A percentile compares a stretch with the other conserved stretches of the same genome.
These are phyloP conservation scores for Buceros bicornis DNA, from an alignment of 2,797 vertebrate species.

Conservation along the genomic window DNA sequence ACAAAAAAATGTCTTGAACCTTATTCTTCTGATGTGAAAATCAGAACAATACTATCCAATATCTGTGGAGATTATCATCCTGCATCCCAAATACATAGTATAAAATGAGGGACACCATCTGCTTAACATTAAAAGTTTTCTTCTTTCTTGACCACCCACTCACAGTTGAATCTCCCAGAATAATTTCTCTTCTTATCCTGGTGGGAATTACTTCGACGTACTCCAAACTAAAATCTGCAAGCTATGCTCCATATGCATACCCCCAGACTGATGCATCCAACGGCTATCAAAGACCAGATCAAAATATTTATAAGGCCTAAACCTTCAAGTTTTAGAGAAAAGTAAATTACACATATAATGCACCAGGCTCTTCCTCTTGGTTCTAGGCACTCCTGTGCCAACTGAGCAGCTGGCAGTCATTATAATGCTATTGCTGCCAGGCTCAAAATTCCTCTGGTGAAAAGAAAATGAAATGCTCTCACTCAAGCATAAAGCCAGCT, in stretches of 20 bases:
- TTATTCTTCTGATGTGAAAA: not conserved
- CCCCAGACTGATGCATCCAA: constrained; percentile 10
- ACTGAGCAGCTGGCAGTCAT: constrained; percentile 63
- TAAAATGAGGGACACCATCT: constrained; percentile 29
- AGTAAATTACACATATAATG: constrained; percentile 2
- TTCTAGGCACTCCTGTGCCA: constrained; percentile 18
- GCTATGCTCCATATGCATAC: not conserved
- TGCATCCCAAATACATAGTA: not conserved
- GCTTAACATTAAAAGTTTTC: constrained; percentile 4
- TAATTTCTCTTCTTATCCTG: not conserved
- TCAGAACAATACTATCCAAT: not conserved
- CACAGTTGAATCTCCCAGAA: not conserved
- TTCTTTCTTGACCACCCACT: constrained; percentile 46
- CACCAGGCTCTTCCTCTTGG: constrained; percentile 1
- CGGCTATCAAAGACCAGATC: constrained; percentile 14
- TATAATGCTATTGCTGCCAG: constrained; percentile 26
- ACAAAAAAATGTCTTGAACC: not conserved
- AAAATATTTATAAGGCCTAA: constrained; percentile 48
- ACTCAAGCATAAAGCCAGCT: constrained; percentile 39
- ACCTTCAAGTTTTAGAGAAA: constrained; percentile 2
- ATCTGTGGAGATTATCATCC: not conserved
- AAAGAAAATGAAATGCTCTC: constrained; percentile 46
- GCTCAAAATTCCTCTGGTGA: constrained; percentile 53
- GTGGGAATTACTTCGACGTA: not conserved
- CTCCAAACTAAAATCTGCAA: constrained; percentile 1